Evolutionary conservation across 2,888 invertebrate genomes (phyloP), one percentile per base, ranked within the genome.

Genomic region (Bellardia pandia): DNA sequence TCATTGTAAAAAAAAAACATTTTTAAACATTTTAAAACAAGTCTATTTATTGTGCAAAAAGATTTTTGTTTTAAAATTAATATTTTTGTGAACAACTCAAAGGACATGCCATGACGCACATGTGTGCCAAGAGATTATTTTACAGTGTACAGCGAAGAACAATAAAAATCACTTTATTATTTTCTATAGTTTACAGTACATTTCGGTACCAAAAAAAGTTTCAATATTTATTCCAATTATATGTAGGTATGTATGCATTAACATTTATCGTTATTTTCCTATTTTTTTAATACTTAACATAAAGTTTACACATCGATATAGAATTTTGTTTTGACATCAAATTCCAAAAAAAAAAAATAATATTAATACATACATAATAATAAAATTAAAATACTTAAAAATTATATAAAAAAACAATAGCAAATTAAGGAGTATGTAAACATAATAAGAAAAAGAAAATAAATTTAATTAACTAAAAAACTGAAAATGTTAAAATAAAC

Each of bases 121-220:
- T 23, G 23, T 23, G 23, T 23, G 23, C 23, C 23, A 1, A 23
- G 1, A 33, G 33, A 33, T 33, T 4, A 4, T 33, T 33, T 33
- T 33, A 33, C 33, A 33, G 5, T 33, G 33, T 3, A 33, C 33
- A 4, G 23, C 3, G 37, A 37, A 37, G 37, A 58, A 30, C 9
- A 58, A 58, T 58, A 30, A 30, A 30, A 58, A 13, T 6, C 33
- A 3, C 8, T 11, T 42, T 16, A 23, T 66, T 51, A 3, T 45
- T 45, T 45, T 13, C 11, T 78, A 66, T 85, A 78, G 69, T 85
- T 88, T 82, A 51, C 82, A 72, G 76, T 82, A 85, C 85, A 71
- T 82, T 88, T 81, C 75, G 51, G 79, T 85, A 82, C 87, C 82
- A 71, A 79, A 51, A 85, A 87, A 85, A 72, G 56, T 85, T 80